Evolutionary conservation across 2,797 vertebrate genomes (phyloP).

Genomic region (Argyrosomus regius): DNA sequence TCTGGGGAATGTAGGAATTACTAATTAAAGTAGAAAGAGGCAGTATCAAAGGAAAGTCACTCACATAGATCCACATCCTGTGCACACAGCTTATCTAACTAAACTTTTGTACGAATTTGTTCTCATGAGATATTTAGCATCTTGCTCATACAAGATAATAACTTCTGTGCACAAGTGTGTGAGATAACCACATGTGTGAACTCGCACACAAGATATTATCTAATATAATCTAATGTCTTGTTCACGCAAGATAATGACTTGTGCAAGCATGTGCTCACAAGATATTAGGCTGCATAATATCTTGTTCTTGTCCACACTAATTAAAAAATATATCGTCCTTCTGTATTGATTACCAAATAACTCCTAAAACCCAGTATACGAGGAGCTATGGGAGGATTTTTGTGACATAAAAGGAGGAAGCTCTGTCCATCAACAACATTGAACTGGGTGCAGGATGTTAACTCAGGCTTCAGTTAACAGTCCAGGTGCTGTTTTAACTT

Average conservation of each 20-base stretch:
- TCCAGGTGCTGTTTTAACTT: not conserved
- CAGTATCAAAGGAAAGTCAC: not conserved
- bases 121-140: not conserved
- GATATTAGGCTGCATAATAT: not conserved
- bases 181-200: not conserved
- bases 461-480: not conserved
- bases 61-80: not conserved
- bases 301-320: not conserved
- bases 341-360: too few relatives aligned
- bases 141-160: not conserved
- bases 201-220: too few relatives aligned
- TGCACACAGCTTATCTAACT: not conserved
- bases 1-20: slow-evolving; percentile 2
- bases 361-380: not conserved
- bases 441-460: too few relatives aligned
- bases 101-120: too few relatives aligned
- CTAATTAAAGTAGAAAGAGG: not conserved
- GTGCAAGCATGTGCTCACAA: not conserved
- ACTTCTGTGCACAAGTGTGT: not conserved
- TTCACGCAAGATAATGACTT: too few relatives aligned
- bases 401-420: not conserved
- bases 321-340: not conserved
- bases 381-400: not conserved
- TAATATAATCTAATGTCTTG: not conserved
- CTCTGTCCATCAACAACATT: not conserved